Evolutionary conservation across 2,797 vertebrate genomes (phyloP).

Genomic region (Hippopotamyrus pictus): DNA sequence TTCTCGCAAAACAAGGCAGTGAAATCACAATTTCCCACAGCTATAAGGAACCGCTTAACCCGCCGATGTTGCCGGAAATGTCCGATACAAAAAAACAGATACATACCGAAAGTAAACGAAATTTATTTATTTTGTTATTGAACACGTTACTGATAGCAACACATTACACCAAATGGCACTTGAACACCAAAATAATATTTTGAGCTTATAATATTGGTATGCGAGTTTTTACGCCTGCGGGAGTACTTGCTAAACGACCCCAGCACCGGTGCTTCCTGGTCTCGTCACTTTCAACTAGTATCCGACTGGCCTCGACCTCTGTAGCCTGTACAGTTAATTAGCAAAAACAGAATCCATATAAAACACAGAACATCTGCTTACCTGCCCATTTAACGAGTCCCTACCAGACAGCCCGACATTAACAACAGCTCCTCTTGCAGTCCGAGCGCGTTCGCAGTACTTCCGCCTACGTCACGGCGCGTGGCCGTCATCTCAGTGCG

Average conservation of each 20-base stretch:
- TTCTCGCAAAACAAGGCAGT: not conserved
- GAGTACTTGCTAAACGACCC: not conserved
- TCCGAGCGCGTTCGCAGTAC: not conserved
- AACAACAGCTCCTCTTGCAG: not conserved
- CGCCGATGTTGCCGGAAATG: not conserved
- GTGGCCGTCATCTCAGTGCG: not conserved
- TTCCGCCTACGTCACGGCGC: constrained; percentile 7
- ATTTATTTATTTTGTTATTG: not conserved
- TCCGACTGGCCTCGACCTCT: not conserved
- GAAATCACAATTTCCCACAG: not conserved
- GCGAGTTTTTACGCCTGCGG: not conserved
- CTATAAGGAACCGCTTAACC: not conserved
- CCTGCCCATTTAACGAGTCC: not conserved
- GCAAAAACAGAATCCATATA: not conserved
- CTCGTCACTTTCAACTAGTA: not conserved
- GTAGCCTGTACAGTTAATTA: not conserved
- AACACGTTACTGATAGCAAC: not conserved
- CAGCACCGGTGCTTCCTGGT: not conserved
- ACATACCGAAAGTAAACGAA: not conserved
- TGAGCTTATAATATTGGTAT: not conserved
- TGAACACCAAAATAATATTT: not conserved
- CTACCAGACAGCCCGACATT: not conserved
- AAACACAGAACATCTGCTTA: not conserved
- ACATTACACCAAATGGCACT: not conserved
- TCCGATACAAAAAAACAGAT: not conserved